Evolutionary conservation across 1,140 invertebrate genomes (phyloP), one percentile per base, ranked within the genome.

Genomic region (Himalopsyche phryganea): DNA sequence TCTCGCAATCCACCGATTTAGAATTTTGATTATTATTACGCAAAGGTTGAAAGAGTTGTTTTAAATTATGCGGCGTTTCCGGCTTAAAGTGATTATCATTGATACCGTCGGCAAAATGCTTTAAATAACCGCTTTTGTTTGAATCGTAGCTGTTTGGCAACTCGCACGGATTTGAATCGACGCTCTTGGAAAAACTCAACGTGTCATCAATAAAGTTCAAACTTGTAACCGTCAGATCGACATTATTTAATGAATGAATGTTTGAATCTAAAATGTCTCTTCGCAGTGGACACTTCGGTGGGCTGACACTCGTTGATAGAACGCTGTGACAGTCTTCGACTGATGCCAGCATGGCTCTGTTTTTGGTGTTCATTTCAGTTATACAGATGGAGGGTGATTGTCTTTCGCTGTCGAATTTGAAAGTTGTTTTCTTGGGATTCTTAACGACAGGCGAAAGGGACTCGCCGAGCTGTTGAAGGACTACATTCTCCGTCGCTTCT

Each of bases 121-220:
- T 73, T 2, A 78, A 62, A 50, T 77, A 78, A 13, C 73, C 70
- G 56, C 76, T 78, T 51, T 68, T 72, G 23, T 64, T 64, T 0
- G 76, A 78, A 61, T 75, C 76, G 53, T 76, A 77, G 52, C 76
- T 78, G 50, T 76, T 75, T 0, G 74, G 73, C 68, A 78, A 70
- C 5, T 75, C 76, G 1, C 67, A 73, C 14, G 76, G 75, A 35
- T 72, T 68, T 0, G 75, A 77, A 63, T 78, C 76, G 44, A 77
- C 67, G 54, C 75, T 78, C 60, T 78, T 78, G 32, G 74, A 76
- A 58, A 70, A 76, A 63, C 76, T 78, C 20, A 77, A 57, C 0
- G 74, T 78, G 61, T 83, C 81, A 60, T 83, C 81, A 53, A 83
- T 83, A 54, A 79, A 83, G 62, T 81, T 82, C 2, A 83, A 66